Conservation (phyloP, 2,113 vertebrate species). For the Chaetorhynchus papuensis region DNA sequence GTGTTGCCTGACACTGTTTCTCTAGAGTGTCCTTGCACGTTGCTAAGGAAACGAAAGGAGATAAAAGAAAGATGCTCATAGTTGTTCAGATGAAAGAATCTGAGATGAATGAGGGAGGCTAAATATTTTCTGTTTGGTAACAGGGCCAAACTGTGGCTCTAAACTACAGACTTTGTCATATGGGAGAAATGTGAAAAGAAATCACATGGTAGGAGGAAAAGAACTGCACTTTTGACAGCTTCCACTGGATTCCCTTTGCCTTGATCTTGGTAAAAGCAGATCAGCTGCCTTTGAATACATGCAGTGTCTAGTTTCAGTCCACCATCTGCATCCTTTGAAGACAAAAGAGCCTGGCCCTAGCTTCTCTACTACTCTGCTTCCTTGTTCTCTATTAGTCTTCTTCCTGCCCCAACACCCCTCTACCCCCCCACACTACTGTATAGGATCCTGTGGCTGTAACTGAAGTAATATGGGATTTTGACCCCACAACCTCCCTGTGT, state of each 20-base stretch:
- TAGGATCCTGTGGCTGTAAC: not conserved
- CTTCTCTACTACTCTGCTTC: not conserved
- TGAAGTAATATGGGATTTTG: not conserved
- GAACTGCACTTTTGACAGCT: not conserved
- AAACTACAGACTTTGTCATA: not conserved
- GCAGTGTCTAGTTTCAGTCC: not conserved
- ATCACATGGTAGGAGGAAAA: not conserved
- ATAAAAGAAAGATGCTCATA: not conserved
- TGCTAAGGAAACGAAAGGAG: conserved; percentile 35
- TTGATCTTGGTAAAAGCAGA: not conserved
- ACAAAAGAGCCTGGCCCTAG: not conserved
- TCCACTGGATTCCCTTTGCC: not conserved
- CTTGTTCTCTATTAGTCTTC: not conserved
- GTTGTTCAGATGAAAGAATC: not conserved
- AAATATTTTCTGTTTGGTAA: not conserved
- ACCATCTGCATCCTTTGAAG: not conserved
- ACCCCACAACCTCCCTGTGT: not conserved
- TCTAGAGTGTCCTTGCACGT: conserved; percentile 10
- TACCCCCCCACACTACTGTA: not conserved
- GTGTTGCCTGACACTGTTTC: not conserved
- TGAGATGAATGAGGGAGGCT: not conserved
- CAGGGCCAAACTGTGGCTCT: not conserved
- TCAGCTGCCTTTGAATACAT: not conserved
- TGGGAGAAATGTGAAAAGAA: not conserved
- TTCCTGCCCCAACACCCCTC: not conserved